These are phyloP conservation scores for Calypte anna DNA, from an alignment of 2,113 vertebrate genomes.

Conservation along the genomic window DNA sequence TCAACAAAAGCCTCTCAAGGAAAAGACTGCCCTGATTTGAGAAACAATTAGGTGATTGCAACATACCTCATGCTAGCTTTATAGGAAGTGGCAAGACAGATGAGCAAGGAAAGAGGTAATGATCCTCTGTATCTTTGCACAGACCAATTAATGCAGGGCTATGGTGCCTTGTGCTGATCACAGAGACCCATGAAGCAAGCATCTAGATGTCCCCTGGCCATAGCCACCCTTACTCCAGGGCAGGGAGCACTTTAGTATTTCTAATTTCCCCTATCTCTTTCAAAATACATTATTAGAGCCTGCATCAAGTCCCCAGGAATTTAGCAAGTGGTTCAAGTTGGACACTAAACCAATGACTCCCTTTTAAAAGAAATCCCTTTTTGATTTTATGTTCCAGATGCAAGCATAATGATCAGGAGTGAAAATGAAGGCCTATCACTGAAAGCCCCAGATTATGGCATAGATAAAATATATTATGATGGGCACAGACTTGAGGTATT, in stretches of 20 bases:
- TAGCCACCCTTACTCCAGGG: neutral
- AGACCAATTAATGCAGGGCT: neutral
- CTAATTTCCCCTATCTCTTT: neutral
- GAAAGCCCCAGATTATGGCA: slow-evolving; percentile 41
- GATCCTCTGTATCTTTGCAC: neutral
- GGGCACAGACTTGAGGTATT: slow-evolving; percentile 46
- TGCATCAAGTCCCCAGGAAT: neutral
- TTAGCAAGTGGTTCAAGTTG: neutral
- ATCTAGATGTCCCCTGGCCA: neutral
- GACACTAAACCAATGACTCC: neutral
- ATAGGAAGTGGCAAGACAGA: neutral
- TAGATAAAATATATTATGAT: slow-evolving; percentile 60
- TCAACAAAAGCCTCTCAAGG: neutral
- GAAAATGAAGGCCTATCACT: slow-evolving; percentile 51
- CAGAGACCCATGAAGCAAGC: neutral
- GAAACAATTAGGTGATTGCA: neutral
- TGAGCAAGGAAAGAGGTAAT: neutral
- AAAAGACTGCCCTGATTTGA: neutral
- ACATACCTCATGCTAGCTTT: neutral
- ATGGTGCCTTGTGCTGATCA: neutral
- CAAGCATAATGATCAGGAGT: neutral
- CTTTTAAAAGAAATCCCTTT: neutral
- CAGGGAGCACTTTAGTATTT: neutral
- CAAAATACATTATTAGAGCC: neutral
- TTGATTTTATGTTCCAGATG: slow-evolving; percentile 16